Evolutionary conservation across 2,888 invertebrate genomes (phyloP).

Genomic region (Brenthis daphne): DNA sequence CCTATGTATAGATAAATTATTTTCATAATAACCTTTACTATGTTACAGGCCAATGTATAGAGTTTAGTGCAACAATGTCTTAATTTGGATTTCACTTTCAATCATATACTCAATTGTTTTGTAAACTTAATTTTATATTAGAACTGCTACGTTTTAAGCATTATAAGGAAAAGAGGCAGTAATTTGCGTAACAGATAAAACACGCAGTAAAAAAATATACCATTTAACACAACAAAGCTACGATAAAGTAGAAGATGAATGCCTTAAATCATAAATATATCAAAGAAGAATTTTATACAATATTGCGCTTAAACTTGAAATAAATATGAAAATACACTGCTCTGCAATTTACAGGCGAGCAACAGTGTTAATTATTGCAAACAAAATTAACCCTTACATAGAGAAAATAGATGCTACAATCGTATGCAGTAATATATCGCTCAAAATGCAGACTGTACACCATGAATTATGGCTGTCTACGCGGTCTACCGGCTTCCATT

Average conservation of each 20-base stretch:
- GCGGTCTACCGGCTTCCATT: conserved; percentile 46
- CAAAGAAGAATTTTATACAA: conserved; percentile 30
- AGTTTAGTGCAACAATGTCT: no score
- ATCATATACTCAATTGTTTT: no score
- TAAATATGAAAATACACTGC: conserved; percentile 32
- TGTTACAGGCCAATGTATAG: no score
- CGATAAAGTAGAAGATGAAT: conserved; percentile 23
- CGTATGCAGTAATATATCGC: conserved; percentile 33
- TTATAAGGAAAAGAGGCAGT: no score
- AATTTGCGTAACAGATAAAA: background rate
- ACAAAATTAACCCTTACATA: conserved; percentile 33
- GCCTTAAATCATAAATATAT: conserved; percentile 24
- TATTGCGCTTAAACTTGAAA: conserved; percentile 32
- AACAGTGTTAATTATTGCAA: conserved; percentile 27
- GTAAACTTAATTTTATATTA: no score
- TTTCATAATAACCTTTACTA: no score
- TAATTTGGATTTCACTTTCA: no score
- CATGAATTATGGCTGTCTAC: conserved; percentile 45
- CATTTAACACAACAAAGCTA: background rate
- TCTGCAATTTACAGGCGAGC: conserved; percentile 17
- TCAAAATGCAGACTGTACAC: conserved; percentile 27
- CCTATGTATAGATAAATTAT: no score
- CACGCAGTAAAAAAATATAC: background rate
- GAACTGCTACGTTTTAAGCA: no score
- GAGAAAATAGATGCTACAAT: conserved; percentile 34